Evolutionary conservation across 1,140 invertebrate species (phyloP).

Genomic region (Physella acuta): DNA sequence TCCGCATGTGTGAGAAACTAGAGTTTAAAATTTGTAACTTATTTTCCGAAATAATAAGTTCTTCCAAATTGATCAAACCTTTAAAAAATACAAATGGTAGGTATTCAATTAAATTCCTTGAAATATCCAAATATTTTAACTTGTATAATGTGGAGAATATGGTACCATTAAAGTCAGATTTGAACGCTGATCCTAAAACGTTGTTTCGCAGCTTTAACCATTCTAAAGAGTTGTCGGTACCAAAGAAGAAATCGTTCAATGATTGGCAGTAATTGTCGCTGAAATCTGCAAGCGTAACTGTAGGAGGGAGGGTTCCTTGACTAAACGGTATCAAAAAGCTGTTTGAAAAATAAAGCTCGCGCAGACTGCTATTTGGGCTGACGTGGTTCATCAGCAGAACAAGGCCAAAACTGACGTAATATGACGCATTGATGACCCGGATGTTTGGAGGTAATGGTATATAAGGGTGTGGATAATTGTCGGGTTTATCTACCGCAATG

Average conservation of each 20-base stretch:
- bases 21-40: background rate
- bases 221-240: background rate
- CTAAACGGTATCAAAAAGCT: background rate
- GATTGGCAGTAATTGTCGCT: background rate
- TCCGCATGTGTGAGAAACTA: background rate
- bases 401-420: no score
- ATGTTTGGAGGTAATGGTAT: background rate
- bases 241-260: background rate
- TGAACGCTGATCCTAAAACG: background rate
- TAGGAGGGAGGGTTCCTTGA: background rate
- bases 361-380: no score
- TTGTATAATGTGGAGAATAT: background rate
- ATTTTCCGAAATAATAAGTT: background rate
- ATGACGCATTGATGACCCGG: background rate
- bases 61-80: background rate
- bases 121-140: background rate
- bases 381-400: no score
- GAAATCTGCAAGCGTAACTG: background rate
- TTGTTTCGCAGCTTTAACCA: background rate
- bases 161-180: no score
- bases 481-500: no score
- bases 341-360: background rate
- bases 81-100: background rate
- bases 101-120: background rate
- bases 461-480: no score